Percentiles rank a stretch among this genome's conserved stretches.
Evolutionary conservation across 2,113 vertebrate genomes (phyloP).

Genomic region (Leptocoma aspasia): DNA sequence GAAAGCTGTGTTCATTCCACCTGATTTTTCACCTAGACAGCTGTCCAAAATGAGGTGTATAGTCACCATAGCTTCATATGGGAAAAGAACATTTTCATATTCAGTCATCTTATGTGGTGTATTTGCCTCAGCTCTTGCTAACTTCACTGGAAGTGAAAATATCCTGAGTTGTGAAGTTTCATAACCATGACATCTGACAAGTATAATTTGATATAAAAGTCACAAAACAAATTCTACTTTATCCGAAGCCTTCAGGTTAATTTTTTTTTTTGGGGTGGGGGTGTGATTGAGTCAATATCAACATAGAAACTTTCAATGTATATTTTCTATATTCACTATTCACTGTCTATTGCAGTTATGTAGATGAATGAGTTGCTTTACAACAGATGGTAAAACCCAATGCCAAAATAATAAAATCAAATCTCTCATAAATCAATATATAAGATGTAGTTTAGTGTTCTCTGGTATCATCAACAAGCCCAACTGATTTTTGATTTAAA

Average conservation of each 20-base stretch:
- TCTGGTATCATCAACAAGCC: not conserved
- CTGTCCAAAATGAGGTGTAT: not conserved
- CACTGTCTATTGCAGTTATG: not conserved
- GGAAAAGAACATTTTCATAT: not conserved
- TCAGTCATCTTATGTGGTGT: rapidly evolving
- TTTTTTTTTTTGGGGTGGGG: rapidly evolving
- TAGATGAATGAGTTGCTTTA: not conserved
- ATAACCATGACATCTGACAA: not conserved
- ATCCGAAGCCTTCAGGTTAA: not conserved
- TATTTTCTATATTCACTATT: not conserved
- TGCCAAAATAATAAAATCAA: not conserved
- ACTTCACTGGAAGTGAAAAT: not conserved
- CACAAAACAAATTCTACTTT: not conserved
- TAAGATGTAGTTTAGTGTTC: not conserved
- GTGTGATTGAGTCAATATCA: not conserved
- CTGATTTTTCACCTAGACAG: not conserved
- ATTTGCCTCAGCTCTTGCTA: not conserved
- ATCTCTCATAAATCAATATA: not conserved
- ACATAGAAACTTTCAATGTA: not conserved
- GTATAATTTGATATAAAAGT: not conserved
- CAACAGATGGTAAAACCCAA: not conserved
- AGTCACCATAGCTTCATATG: not conserved
- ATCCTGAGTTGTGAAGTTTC: not conserved
- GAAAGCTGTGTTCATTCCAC: not conserved
- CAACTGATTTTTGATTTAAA: not conserved